Conservation (phyloP, 2,888 invertebrate genomes). For the Lacanobia wlatinum region DNA sequence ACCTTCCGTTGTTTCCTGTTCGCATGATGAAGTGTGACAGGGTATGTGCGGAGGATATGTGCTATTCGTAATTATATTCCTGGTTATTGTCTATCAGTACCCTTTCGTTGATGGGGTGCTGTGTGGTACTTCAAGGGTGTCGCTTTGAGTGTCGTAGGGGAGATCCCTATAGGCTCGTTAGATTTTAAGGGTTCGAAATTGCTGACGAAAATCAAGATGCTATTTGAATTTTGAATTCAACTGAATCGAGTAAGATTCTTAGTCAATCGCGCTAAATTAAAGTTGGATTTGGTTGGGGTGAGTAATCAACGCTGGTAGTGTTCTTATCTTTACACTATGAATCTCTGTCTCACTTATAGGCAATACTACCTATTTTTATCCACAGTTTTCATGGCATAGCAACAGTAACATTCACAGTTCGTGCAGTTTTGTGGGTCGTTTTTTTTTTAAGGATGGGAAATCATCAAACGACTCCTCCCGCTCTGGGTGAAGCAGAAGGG, state of each 20-base stretch:
- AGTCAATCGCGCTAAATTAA: background rate
- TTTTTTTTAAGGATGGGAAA: too few species aligned
- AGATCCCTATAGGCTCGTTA: constrained; percentile 9
- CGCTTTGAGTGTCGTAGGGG: constrained; percentile 35
- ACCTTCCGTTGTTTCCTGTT: constrained; percentile 52
- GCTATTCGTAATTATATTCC: constrained; percentile 47
- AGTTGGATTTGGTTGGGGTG: background rate
- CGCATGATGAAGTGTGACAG: background rate
- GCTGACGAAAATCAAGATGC: constrained; percentile 11
- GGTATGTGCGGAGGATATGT: constrained; percentile 33
- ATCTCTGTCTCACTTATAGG: background rate
- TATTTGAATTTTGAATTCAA: constrained; percentile 9
- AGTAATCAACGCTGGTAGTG: too few species aligned
- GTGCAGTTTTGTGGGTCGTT: too few species aligned
- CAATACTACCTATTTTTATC: background rate
- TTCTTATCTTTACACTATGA: too few species aligned
- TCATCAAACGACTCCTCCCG: too few species aligned
- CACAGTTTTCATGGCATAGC: too few species aligned
- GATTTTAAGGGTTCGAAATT: constrained; percentile 6
- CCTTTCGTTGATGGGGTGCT: constrained; percentile 13
- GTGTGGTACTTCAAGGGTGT: constrained; percentile 35
- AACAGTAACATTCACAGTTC: too few species aligned
- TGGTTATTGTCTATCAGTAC: constrained; percentile 22
- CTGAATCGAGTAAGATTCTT: background rate
- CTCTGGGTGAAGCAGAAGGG: too few species aligned